These are phyloP conservation scores for Acrobasis suavella DNA, from an alignment of 2,888 invertebrate genomes.

Conservation along the genomic window DNA sequence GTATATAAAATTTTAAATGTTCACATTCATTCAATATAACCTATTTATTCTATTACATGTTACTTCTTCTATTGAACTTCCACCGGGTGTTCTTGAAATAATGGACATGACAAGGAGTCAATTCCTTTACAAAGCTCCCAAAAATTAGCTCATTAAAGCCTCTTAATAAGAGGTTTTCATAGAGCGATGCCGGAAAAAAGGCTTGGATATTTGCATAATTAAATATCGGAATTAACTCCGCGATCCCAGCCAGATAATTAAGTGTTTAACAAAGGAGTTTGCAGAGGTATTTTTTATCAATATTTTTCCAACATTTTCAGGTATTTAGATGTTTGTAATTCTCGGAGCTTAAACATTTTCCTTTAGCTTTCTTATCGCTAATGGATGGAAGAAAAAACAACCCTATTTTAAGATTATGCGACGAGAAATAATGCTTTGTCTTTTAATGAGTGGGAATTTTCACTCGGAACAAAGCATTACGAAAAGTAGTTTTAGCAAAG, in stretches of 20 bases:
- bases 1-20: too few species aligned
- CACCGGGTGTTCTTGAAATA: too few species aligned
- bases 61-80: too few species aligned
- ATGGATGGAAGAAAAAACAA: conserved; percentile 59
- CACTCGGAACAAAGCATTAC: neutral
- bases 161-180: conserved; percentile 49
- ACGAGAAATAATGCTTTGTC: conserved; percentile 40
- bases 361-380: conserved; percentile 48
- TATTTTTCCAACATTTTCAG: conserved; percentile 41
- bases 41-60: too few species aligned
- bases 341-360: conserved; percentile 51
- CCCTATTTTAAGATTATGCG: conserved; percentile 46
- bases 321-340: conserved; percentile 55
- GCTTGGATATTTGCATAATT: conserved; percentile 66
- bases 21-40: too few species aligned
- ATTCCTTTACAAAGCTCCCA: conserved; percentile 12
- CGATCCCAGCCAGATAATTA: conserved; percentile 60
- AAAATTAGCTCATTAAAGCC: conserved; percentile 37
- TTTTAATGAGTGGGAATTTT: conserved; percentile 43
- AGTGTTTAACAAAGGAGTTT: conserved; percentile 54
- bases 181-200: conserved; percentile 48
- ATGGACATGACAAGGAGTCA: conserved; percentile 21
- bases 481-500: neutral
- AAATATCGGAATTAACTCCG: conserved; percentile 65
- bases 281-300: conserved; percentile 44